Percentiles rank a stretch among this genome's conserved stretches.
These are phyloP conservation scores for Ditylenchus weischeri DNA, from an alignment of 2,888 invertebrate species.

Conservation along the genomic window DNA sequence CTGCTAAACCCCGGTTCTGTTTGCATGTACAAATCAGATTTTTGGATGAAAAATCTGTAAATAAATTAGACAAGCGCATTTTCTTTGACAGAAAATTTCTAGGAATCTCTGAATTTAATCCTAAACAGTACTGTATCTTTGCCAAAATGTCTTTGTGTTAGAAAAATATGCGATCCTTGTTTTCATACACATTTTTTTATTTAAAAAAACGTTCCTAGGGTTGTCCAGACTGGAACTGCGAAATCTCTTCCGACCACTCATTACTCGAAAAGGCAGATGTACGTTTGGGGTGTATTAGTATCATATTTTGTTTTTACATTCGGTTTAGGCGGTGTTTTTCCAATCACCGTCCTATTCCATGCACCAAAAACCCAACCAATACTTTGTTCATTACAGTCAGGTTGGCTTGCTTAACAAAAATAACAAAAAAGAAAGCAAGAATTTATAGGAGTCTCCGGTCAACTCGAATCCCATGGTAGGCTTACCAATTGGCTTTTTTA, in stretches of 20 bases:
- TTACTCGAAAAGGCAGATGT: slow-evolving; percentile 26
- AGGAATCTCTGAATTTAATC: too few species aligned
- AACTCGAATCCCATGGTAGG: slow-evolving; percentile 17
- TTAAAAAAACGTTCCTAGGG: slow-evolving; percentile 42
- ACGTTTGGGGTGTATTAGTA: slow-evolving; percentile 14
- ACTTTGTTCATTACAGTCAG: slow-evolving; percentile 37
- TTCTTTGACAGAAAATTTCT: too few species aligned
- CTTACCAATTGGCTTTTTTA: slow-evolving; percentile 27
- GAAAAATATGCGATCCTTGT: too few species aligned
- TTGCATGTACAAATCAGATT: too few species aligned
- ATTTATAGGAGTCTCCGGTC: slow-evolving; percentile 26
- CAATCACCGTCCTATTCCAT: neutral
- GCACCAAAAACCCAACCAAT: slow-evolving; percentile 14
- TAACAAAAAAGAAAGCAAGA: neutral
- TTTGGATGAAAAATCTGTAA: too few species aligned
- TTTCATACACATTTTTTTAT: neutral
- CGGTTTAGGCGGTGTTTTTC: slow-evolving; percentile 29
- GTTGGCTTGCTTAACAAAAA: slow-evolving; percentile 13
- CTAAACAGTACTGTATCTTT: too few species aligned
- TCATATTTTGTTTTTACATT: neutral
- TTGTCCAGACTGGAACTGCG: slow-evolving; percentile 57
- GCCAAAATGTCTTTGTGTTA: too few species aligned
- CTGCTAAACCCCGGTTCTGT: too few species aligned
- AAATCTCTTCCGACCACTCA: slow-evolving; percentile 34
- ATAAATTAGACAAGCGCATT: too few species aligned